Evolutionary conservation across 2,888 invertebrate genomes (phyloP).

Genomic region (Himalopsyche japonica): DNA sequence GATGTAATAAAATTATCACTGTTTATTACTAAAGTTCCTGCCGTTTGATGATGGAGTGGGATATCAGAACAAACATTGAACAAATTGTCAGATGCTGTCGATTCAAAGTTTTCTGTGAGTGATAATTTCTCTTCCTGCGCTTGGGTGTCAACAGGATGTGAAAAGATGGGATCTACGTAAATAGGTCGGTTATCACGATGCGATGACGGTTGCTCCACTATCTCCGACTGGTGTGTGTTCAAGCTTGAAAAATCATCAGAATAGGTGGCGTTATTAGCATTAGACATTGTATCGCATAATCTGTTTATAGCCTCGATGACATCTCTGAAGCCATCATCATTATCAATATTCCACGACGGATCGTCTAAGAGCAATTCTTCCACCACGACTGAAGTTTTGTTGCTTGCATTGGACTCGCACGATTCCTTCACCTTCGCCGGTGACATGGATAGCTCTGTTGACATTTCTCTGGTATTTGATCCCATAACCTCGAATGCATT

Average conservation of each 20-base stretch:
- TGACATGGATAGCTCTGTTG: not conserved
- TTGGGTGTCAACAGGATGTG: not conserved
- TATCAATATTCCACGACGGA: conserved; percentile 29
- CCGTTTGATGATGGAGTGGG: conserved; percentile 1
- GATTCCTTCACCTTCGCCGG: not conserved
- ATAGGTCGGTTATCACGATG: not conserved
- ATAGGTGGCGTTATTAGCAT: conserved; percentile 38
- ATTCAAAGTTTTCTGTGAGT: not conserved
- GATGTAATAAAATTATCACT: not conserved
- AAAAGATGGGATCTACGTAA: not conserved
- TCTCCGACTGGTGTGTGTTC: not conserved
- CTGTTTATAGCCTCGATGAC: conserved; percentile 59
- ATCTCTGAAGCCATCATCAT: conserved; percentile 46
- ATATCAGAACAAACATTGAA: not conserved
- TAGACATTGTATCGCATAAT: conserved; percentile 57
- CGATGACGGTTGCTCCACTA: not conserved
- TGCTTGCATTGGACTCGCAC: not conserved
- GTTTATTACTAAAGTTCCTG: conserved; percentile 6
- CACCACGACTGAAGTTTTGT: not conserved
- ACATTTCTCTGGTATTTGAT: not conserved
- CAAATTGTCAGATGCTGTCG: not conserved
- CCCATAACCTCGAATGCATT: conserved; percentile 17
- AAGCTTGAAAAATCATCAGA: not conserved
- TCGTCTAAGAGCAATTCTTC: conserved; percentile 16
- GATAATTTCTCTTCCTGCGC: no score